A percentile compares a stretch with the other conserved stretches of the same genome.
Conservation (phyloP, 1,140 invertebrate genomes). For the Drosophila pectinifera region DNA sequence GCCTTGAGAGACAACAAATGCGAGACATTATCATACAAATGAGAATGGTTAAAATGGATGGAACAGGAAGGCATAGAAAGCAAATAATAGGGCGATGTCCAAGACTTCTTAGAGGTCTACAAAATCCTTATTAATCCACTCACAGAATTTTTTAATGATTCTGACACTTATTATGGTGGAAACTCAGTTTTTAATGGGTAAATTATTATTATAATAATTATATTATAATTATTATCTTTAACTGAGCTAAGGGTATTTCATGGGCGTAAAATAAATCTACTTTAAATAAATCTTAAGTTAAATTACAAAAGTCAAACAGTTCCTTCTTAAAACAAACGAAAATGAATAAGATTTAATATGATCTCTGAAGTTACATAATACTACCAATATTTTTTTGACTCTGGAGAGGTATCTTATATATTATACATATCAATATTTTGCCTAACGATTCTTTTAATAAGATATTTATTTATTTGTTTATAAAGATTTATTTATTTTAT, state of each 20-base stretch:
- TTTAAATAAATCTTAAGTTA: background rate
- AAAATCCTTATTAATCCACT: background rate
- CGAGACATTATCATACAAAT: constrained; percentile 49
- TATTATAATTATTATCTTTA: too few species aligned
- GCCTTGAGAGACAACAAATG: constrained; percentile 38
- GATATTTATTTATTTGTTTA: too few species aligned
- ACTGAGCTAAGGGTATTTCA: too few species aligned
- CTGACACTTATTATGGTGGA: background rate
- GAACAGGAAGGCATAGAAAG: background rate
- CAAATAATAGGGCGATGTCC: constrained; percentile 1
- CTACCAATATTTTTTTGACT: background rate
- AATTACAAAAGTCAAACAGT: background rate
- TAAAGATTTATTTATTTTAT: too few species aligned
- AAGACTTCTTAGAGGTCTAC: background rate
- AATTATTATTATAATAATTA: too few species aligned
- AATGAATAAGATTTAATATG: background rate
- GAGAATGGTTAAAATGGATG: constrained; percentile 10
- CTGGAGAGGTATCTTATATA: background rate
- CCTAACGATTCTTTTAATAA: too few species aligned
- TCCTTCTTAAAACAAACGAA: background rate
- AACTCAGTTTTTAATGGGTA: background rate
- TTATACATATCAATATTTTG: too few species aligned
- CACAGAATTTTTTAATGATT: background rate
- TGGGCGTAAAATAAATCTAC: too few species aligned
- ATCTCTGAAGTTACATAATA: background rate